Evolutionary conservation across 2,888 invertebrate species (phyloP).

Genomic region (Polylopha cassiicola): DNA sequence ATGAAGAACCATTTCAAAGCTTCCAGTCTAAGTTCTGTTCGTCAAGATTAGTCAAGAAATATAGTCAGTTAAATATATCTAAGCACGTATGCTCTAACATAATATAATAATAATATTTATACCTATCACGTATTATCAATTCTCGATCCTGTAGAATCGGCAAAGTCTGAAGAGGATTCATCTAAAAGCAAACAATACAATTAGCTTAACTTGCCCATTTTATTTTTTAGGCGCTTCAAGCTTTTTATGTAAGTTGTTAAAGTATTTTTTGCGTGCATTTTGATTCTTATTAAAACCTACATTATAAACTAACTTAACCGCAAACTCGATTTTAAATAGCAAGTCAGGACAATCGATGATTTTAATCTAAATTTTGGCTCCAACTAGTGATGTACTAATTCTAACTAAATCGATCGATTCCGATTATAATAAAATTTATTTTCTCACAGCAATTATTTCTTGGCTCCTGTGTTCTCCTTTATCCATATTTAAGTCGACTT

Average conservation of each 20-base stretch:
- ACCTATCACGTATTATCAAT: constrained; percentile 78
- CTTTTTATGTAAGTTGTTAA: too few species aligned
- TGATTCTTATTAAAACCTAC: too few species aligned
- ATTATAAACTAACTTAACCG: too few species aligned
- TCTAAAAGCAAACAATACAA: constrained; percentile 47
- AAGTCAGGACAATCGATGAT: too few species aligned
- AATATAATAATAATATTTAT: constrained; percentile 37
- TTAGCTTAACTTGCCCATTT: neutral
- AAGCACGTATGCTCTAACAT: neutral
- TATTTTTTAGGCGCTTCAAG: too few species aligned
- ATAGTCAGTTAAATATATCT: neutral
- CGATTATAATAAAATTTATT: neutral
- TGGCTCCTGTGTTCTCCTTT: constrained; percentile 46
- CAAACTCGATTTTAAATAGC: too few species aligned
- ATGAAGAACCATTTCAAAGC: too few species aligned
- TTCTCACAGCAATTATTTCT: constrained; percentile 39
- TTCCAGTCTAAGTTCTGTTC: too few species aligned
- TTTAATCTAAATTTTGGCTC: too few species aligned
- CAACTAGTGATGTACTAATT: constrained; percentile 7
- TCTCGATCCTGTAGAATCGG: constrained; percentile 81
- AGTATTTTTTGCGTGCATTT: too few species aligned
- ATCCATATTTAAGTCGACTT: constrained; percentile 56
- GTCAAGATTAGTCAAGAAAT: too few species aligned
- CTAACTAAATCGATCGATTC: constrained; percentile 10
- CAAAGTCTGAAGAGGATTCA: constrained; percentile 80